A percentile compares a stretch with the other conserved stretches of the same genome.
Evolutionary conservation across 2,888 invertebrate species (phyloP).

Genomic region (Ophioninae sp.): DNA sequence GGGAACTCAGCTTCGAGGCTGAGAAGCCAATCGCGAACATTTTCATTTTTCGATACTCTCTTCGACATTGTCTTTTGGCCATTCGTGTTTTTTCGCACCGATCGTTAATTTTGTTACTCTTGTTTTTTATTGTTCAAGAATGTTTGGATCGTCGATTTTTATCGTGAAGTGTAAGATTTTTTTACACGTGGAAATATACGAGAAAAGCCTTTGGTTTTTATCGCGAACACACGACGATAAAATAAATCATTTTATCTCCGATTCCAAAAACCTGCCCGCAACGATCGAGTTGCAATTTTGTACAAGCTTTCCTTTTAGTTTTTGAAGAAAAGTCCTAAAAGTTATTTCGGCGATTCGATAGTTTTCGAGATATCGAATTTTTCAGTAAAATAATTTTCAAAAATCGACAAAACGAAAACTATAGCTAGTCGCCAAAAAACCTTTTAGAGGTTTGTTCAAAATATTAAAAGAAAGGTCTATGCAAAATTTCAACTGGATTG

Average conservation of each 20-base stretch:
- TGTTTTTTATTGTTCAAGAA: constrained; percentile 12
- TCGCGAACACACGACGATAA: background rate
- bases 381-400: no score
- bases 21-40: constrained; percentile 53
- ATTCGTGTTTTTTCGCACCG: constrained; percentile 69
- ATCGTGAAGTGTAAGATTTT: constrained; percentile 28
- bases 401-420: no score
- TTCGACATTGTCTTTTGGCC: constrained; percentile 76
- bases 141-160: constrained; percentile 47
- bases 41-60: constrained; percentile 70
- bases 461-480: no score
- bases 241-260: background rate
- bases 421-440: no score
- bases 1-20: constrained; percentile 22
- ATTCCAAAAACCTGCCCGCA: no score
- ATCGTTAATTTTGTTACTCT: constrained; percentile 62
- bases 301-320: no score
- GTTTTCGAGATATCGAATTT: no score
- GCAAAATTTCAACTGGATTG: no score
- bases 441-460: no score
- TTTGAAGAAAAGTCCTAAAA: no score
- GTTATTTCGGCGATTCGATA: no score
- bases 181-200: constrained; percentile 43
- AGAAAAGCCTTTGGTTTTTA: background rate
- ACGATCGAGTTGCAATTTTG: no score